Conservation (phyloP, 1,140 invertebrate species). For the Eumaeus atala region DNA sequence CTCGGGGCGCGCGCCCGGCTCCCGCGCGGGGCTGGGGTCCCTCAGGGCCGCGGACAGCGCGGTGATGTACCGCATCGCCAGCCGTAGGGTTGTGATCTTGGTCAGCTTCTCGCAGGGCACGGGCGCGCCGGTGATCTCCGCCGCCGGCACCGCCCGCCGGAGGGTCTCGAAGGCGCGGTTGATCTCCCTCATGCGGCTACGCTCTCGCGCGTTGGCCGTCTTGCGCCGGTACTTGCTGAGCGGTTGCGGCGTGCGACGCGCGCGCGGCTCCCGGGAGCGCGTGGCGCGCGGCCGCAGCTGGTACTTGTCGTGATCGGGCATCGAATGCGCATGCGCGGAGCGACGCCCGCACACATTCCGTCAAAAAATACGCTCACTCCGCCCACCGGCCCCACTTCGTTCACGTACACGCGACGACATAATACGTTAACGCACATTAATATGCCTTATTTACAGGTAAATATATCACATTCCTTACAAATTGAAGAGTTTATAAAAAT, state of each 20-base stretch:
- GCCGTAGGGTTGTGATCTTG: constrained; percentile 89
- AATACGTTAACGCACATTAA: constrained; percentile 14
- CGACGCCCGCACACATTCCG: constrained; percentile 39
- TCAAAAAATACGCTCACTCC: constrained; percentile 67
- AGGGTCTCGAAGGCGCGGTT: constrained; percentile 90
- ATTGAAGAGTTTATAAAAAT: no score
- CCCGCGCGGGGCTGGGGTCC: constrained; percentile 38
- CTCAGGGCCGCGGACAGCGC: constrained; percentile 71
- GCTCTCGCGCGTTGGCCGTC: constrained; percentile 91
- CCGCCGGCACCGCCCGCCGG: constrained; percentile 82
- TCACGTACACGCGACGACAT: constrained; percentile 50
- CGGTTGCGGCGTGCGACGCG: constrained; percentile 77
- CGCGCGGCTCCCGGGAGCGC: constrained; percentile 52
- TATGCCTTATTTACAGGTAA: neutral
- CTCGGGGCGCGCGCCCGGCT: constrained; percentile 34
- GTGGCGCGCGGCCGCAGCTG: constrained; percentile 68
- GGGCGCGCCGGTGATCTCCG: constrained; percentile 63
- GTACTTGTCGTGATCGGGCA: constrained; percentile 71
- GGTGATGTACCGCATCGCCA: constrained; percentile 92
- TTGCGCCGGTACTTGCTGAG: constrained; percentile 92
- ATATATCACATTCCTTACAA: no score
- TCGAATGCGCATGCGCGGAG: constrained; percentile 59
- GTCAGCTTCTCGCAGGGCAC: constrained; percentile 85
- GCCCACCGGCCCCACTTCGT: constrained; percentile 60
- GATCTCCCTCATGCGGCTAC: constrained; percentile 90